Evolutionary conservation across 2,113 vertebrate genomes (phyloP).

Genomic region (Epinephelus moara): DNA sequence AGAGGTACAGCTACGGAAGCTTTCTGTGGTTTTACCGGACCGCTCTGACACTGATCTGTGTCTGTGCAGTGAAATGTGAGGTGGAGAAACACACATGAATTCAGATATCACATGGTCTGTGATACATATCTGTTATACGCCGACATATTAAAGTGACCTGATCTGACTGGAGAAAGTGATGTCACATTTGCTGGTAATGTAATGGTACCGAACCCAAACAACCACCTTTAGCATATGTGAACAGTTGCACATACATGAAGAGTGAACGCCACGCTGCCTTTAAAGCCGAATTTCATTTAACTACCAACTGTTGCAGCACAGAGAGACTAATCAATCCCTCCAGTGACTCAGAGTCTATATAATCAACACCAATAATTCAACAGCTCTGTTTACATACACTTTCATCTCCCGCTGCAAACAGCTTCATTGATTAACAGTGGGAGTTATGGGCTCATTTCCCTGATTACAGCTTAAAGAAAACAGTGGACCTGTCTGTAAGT

Average conservation of each 20-base stretch:
- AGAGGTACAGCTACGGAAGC: too few species aligned
- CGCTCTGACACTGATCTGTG: too few species aligned
- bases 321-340: slow-evolving; percentile 44
- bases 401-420: slow-evolving; percentile 58
- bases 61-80: too few species aligned
- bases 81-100: too few species aligned
- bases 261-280: not conserved
- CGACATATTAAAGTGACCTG: too few species aligned
- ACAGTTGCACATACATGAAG: not conserved
- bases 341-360: slow-evolving; percentile 34
- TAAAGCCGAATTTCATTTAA: slow-evolving; percentile 40
- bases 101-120: too few species aligned
- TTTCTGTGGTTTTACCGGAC: too few species aligned
- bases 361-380: slow-evolving; percentile 71
- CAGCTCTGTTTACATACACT: slow-evolving; percentile 67
- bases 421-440: slow-evolving; percentile 81
- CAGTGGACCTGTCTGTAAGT: slow-evolving; percentile 81
- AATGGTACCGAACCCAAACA: not conserved
- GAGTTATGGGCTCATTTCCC: slow-evolving; percentile 90
- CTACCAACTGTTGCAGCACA: slow-evolving; percentile 42
- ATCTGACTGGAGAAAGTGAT: too few species aligned
- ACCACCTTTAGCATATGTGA: not conserved
- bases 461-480: slow-evolving; percentile 90
- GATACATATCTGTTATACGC: too few species aligned
- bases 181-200: too few species aligned